Percentiles rank a stretch among this genome's conserved stretches.
These are phyloP conservation scores for Pyrochroa serraticornis DNA, from an alignment of 2,888 invertebrate species.

Conservation along the genomic window DNA sequence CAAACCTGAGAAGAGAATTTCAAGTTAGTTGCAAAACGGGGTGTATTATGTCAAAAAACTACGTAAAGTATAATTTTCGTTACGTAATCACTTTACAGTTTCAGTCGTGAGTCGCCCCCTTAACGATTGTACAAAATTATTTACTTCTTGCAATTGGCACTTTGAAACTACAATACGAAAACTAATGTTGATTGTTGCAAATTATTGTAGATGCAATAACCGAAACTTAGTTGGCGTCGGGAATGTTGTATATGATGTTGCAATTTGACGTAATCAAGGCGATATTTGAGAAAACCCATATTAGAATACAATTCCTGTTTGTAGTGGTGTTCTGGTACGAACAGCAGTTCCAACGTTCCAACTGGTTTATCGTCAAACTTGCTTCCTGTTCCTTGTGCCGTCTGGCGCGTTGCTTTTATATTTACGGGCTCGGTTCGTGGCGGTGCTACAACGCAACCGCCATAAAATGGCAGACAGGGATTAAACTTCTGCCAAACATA, in stretches of 20 bases:
- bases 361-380: slow-evolving; percentile 28
- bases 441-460: slow-evolving; percentile 19
- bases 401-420: slow-evolving; percentile 28
- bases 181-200: too few relatives aligned
- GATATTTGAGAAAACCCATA: slow-evolving; percentile 26
- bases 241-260: slow-evolving; percentile 15
- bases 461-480: slow-evolving; percentile 15
- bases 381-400: slow-evolving; percentile 26
- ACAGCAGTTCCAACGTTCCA: slow-evolving; percentile 28
- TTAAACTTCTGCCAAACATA: slow-evolving; percentile 10
- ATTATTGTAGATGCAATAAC: too few relatives aligned
- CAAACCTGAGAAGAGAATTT: too few relatives aligned
- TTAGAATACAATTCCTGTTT: slow-evolving; percentile 21
- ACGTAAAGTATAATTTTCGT: too few relatives aligned
- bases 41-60: too few relatives aligned
- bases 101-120: too few relatives aligned
- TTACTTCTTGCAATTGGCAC: too few relatives aligned
- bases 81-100: too few relatives aligned
- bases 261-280: slow-evolving; percentile 27
- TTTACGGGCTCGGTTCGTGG: slow-evolving; percentile 25
- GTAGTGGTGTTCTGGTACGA: slow-evolving; percentile 12
- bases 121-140: too few relatives aligned
- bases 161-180: too few relatives aligned
- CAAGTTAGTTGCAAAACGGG: too few relatives aligned
- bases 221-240: too few relatives aligned